Evolutionary conservation across 2,797 vertebrate genomes (phyloP).

Genomic region (Neosilurus mollespiculum): DNA sequence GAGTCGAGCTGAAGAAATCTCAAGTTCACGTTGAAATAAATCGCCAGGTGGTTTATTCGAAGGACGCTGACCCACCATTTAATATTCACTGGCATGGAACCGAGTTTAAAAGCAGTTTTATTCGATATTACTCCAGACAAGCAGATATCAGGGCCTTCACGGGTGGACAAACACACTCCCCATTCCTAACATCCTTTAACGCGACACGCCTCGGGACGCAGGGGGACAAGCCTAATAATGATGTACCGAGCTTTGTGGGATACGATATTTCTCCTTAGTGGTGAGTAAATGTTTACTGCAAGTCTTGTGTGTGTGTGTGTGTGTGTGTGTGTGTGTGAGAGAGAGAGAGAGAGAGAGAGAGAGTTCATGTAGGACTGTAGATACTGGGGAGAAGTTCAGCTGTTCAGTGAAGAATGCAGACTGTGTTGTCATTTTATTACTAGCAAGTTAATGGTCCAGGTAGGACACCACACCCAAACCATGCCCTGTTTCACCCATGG

Average conservation of each 20-base stretch:
- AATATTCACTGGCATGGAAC: constrained; percentile 35
- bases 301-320: not conserved
- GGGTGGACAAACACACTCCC: constrained; percentile 28
- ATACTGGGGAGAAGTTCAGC: not conserved
- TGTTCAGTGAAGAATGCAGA: not conserved
- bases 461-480: not conserved
- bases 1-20: not conserved
- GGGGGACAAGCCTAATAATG: constrained; percentile 28
- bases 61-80: constrained; percentile 21
- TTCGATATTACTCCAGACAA: not conserved
- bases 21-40: not conserved
- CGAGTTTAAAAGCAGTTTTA: not conserved
- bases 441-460: not conserved
- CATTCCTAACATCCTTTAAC: constrained; percentile 3
- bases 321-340: not conserved
- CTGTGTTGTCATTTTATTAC: not conserved
- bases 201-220: constrained; percentile 10
- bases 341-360: no score
- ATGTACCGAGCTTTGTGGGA: constrained; percentile 58
- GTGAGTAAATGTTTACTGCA: constrained; percentile 37
- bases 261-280: constrained; percentile 53
- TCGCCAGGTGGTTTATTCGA: constrained; percentile 10
- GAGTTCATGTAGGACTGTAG: not conserved
- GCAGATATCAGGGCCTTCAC: constrained; percentile 7
- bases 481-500: not conserved